Conservation (phyloP, 2,113 vertebrate genomes). For the Chloropsis cyanopogon region DNA sequence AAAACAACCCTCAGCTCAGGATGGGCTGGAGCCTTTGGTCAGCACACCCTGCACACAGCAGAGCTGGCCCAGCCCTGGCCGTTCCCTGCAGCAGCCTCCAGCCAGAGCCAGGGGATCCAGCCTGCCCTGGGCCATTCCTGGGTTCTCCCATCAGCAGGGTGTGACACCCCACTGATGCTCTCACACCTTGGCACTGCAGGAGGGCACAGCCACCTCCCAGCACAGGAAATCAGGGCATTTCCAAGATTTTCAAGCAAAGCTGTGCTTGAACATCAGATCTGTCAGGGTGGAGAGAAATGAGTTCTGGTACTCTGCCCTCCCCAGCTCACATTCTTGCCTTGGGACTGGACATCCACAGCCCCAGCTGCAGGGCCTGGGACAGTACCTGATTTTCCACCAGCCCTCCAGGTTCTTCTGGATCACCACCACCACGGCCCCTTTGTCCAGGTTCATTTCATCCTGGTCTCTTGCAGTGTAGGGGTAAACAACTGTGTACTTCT, state of each 20-base stretch:
- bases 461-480: slow-evolving; percentile 88
- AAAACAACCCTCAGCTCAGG: background rate
- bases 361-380: background rate
- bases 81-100: background rate
- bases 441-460: slow-evolving; percentile 95
- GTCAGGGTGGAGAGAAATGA: background rate
- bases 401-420: slow-evolving; percentile 98
- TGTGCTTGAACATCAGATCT: background rate
- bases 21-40: background rate
- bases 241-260: background rate
- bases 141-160: background rate
- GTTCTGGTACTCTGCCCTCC: background rate
- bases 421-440: slow-evolving; percentile 89
- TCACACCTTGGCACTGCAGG: background rate
- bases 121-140: background rate
- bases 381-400: slow-evolving; percentile 99
- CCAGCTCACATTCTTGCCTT: background rate
- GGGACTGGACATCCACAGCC: background rate
- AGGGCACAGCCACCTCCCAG: background rate
- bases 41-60: background rate
- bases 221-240: background rate
- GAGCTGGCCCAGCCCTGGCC: background rate
- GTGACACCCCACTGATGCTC: background rate
- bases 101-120: background rate
- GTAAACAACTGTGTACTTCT: slow-evolving; percentile 94